Evolutionary conservation across 23 tunicate species (phyloP), one percentile per base, ranked within the genome.

Genomic region (Corella eumyota): DNA sequence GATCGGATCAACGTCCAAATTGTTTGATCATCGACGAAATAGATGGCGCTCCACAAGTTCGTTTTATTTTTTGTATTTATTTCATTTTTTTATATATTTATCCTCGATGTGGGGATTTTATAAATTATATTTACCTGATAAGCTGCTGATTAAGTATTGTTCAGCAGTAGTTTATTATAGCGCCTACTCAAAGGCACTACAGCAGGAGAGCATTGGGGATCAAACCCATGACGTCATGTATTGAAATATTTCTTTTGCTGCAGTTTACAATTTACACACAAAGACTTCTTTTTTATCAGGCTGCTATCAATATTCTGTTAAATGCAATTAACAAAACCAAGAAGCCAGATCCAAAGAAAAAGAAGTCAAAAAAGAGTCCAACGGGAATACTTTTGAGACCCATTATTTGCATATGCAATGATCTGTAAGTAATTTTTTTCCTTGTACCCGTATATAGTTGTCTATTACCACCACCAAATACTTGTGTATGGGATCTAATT

Each of bases 371-470:
- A 64, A 54, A 48, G 46, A 67, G 51, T 11, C 49, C 50, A 3
- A 65, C 34, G 45, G 46, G 69, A 26, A 55, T 51, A 2, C 37
- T 87, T 0, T 45, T 78, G 52, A 78, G 99, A 0, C 99, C 99
- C 0, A 78, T 93, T 22, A 93, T 93, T 21, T 93, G 99, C 74
- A 93, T 93, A 38, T 93, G 99, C 57, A 93, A 93, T 73, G 99
- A 93, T 34, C 64, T 87, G 81, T 88, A 52, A 84, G 94, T 74
- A 11, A 56, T 30, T 6, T 34, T 32, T 34, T 62, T n/a, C n/a
- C n/a, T n/a, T n/a, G n/a, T n/a, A n/a, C n/a, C n/a, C n/a, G n/a
- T n/a, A n/a, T n/a, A n/a, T n/a, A n/a, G n/a, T n/a, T n/a, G n/a
- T n/a, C n/a, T n/a, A n/a, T n/a, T n/a, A n/a, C n/a, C n/a, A n/a